These are phyloP conservation scores for Smittia sp. DNA, from an alignment of 2,888 invertebrate genomes.

Conservation along the genomic window DNA sequence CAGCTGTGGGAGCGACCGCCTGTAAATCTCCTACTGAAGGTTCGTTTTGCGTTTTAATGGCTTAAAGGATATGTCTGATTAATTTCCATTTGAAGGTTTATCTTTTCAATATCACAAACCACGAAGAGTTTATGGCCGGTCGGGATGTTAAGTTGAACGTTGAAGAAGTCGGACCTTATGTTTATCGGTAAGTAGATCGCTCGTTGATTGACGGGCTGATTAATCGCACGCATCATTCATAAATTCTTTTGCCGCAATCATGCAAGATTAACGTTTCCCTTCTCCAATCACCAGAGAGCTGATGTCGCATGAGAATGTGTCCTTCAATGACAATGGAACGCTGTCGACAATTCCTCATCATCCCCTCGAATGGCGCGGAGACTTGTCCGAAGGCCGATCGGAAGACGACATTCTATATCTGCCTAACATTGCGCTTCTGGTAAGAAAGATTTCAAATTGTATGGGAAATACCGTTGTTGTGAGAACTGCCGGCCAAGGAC, in stretches of 20 bases:
- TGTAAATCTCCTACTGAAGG: too few relatives aligned
- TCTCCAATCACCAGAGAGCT: conserved; percentile 57
- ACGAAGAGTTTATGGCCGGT: conserved; percentile 71
- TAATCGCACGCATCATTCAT: too few relatives aligned
- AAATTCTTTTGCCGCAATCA: too few relatives aligned
- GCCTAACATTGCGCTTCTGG: conserved; percentile 81
- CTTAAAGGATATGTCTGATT: too few relatives aligned
- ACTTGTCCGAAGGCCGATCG: conserved; percentile 68
- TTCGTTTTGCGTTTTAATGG: too few relatives aligned
- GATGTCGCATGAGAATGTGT: conserved; percentile 66
- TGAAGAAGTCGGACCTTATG: conserved; percentile 80
- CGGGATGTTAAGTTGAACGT: conserved; percentile 69
- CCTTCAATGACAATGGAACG: conserved; percentile 74
- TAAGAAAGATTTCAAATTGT: conserved; percentile 56
- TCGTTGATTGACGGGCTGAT: background rate
- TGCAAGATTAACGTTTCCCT: background rate
- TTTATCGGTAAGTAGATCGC: conserved; percentile 80
- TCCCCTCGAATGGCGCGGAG: conserved; percentile 73
- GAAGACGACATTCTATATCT: conserved; percentile 73
- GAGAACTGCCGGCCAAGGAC: background rate
- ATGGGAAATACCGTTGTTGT: background rate
- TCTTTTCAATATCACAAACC: conserved; percentile 81
- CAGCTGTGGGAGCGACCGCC: conserved; percentile 79
- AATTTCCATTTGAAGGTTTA: conserved; percentile 69
- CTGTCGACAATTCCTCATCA: conserved; percentile 67